Base-by-base conservation (phyloP, 2,888 invertebrate genomes). In the Cyaniris semiargus region DNA sequence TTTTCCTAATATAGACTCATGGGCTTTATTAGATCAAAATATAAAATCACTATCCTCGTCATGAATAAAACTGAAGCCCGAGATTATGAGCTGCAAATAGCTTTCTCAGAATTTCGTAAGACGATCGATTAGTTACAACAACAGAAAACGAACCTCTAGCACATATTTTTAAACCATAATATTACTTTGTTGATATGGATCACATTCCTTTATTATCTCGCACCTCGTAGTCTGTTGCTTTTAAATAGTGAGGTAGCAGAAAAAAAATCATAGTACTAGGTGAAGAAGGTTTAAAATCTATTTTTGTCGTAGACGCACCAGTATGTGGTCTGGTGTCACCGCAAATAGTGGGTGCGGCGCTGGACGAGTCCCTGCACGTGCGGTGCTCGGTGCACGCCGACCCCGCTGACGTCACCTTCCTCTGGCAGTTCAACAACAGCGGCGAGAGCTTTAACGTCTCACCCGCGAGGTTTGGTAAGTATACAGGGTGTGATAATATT, bases 391-490 rank as follows among this genome's bases (percentile, higher is more conserved):
- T 98, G 58, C 97, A 97, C 82, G 97, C 98, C 0, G 97, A 98
- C 87, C 98, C 98, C 1, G 95, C 95, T 83, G 97, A 97, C 87
- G 97, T 98, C 82, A 96, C 96, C 76, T 98, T 98, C 88, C 94
- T 96, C 78, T 98, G 98, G 98, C 97, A 97, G 86, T 97, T 98
- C 91, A 98, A 98, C 88, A 97, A 97, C 87, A 97, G 97, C 83
- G 97, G 97, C 27, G 97, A 97, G 86, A 97, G 96, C 85, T 97
- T 97, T 85, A 97, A 97, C 86, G 97, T 97, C 3, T 96, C 97
- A 15, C 96, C 97, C n/a, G 96, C 93, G 23, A 88, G 94, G 90
- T 94, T 93, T 80, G 94, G 94, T 94, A 82, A 79, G 85, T 44
- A 38, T 38, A n/a, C n/a, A n/a, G n/a, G n/a, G n/a, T n/a, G n/a